Base-by-base conservation (phyloP, 2,113 vertebrate species). In the Herpailurus yagouaroundi region DNA sequence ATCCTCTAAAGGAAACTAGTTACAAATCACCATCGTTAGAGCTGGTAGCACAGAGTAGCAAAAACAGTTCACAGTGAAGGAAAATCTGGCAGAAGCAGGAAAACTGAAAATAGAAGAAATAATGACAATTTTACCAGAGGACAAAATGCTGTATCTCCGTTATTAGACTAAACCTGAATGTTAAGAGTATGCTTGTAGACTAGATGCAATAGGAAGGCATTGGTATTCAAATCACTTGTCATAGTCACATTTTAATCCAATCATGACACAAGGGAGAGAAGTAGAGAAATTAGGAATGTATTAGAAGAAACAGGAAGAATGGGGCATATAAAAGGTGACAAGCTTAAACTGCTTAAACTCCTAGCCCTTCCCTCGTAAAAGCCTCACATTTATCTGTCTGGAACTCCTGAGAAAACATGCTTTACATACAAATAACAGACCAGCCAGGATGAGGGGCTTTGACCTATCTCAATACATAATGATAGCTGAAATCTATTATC, bases 101-200 rank as follows among this genome's bases (percentile, higher is more conserved):
- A 95, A 91, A 52, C 60, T 64, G 66, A 89, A 91, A 97, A 96
- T 90, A 96, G 97, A 96, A 97, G 91, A 97, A 97, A 94, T 90
- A 96, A 96, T 97, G 95, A 94, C 90, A 95, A 86, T 94, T 96
- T 95, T 79, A 88, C 95, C 77, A 25, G 80, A 95, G 94, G 92
- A 97, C 64, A 94, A 92, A 97, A 94, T 83, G 29, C 38, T 60
- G 36, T 52, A 25, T 48, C 52, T 95, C 80, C 23, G 88, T 96
- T 91, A 92, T 94, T 86, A 96, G 48, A 91, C 66, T 68, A 85
- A 85, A 92, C 2, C 27, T 73, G 90, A 33, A 92, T 77, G 81
- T 69, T 97, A 94, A 29, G 52, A 96, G 38, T 41, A 18, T 36
- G 38, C 57, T 76, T 76, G 88, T 73, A 89, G 63, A 95, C 36